These are phyloP conservation scores for Melinaea marsaeus DNA, from an alignment of 2,888 invertebrate species.

Conservation along the genomic window DNA sequence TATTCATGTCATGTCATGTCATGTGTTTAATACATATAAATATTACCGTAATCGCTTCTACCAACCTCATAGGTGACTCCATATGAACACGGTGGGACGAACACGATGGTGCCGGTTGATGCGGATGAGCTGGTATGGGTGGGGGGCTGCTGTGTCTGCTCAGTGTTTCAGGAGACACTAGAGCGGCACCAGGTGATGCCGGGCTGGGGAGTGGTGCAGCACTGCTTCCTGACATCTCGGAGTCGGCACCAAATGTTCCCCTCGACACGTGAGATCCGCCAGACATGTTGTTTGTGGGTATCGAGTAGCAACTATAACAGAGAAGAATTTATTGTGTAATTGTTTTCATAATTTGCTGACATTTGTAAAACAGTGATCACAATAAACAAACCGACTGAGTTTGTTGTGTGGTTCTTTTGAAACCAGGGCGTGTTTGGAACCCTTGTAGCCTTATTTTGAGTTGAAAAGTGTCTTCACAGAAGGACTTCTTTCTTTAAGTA, in stretches of 20 bases:
- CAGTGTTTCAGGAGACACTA: conserved; percentile 86
- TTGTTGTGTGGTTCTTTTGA: no score
- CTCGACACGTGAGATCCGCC: conserved; percentile 79
- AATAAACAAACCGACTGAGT: no score
- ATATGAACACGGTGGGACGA: conserved; percentile 76
- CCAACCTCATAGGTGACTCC: conserved; percentile 74
- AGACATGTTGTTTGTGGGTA: conserved; percentile 81
- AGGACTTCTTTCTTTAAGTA: no score
- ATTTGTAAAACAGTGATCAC: no score
- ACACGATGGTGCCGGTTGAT: conserved; percentile 72
- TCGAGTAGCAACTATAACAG: conserved; percentile 76
- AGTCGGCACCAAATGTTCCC: conserved; percentile 67
- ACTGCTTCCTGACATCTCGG: conserved; percentile 71
- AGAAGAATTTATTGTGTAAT: no score
- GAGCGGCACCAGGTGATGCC: conserved; percentile 84
- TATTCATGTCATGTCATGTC: no score
- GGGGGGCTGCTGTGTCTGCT: conserved; percentile 81
- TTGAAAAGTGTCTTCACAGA: no score
- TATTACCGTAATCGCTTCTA: not conserved
- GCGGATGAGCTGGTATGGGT: conserved; percentile 74
- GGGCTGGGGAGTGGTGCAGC: conserved; percentile 84
- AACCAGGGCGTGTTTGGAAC: no score
- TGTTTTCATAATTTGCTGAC: no score
- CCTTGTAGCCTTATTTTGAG: no score
- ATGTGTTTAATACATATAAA: no score